These are phyloP conservation scores for Shargacucullia verbasci DNA, from an alignment of 2,888 invertebrate species.

Conservation along the genomic window DNA sequence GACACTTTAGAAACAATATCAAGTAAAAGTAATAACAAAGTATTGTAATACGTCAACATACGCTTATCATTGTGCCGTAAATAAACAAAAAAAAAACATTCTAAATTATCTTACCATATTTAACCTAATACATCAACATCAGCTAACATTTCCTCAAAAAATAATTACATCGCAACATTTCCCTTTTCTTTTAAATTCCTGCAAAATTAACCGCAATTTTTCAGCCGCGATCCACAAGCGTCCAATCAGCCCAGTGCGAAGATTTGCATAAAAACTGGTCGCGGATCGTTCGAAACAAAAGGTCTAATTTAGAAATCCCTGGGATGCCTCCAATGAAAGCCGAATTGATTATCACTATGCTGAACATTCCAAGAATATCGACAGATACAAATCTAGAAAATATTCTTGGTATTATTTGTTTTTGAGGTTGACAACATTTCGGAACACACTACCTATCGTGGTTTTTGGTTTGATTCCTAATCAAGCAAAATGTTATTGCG, in stretches of 20 bases:
- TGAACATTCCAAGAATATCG: slow-evolving; percentile 42
- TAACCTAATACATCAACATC: slow-evolving; percentile 27
- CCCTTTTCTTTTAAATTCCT: slow-evolving; percentile 24
- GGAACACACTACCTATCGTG: too few relatives aligned
- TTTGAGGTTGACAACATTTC: too few relatives aligned
- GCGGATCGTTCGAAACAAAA: slow-evolving; percentile 52
- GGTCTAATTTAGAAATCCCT: slow-evolving; percentile 57
- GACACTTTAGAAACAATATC: too few relatives aligned
- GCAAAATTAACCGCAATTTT: slow-evolving; percentile 31
- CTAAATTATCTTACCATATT: slow-evolving; percentile 6
- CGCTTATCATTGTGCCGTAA: too few relatives aligned
- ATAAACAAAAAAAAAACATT: background rate
- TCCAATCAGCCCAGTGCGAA: slow-evolving; percentile 45
- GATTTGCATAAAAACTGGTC: slow-evolving; percentile 51
- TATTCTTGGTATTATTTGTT: slow-evolving; percentile 1
- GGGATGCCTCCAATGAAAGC: slow-evolving; percentile 44
- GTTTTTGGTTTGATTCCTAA: too few relatives aligned
- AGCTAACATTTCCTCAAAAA: slow-evolving; percentile 31
- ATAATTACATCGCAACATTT: slow-evolving; percentile 19
- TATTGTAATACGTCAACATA: too few relatives aligned
- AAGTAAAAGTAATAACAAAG: too few relatives aligned
- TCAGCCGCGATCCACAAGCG: slow-evolving; percentile 17
- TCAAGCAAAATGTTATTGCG: too few relatives aligned
- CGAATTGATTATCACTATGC: slow-evolving; percentile 34
- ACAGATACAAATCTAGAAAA: slow-evolving; percentile 22